Percentiles rank a stretch among this genome's conserved stretches.
These are phyloP conservation scores for Eupithecia tripunctaria DNA, from an alignment of 2,888 invertebrate species.

Conservation along the genomic window DNA sequence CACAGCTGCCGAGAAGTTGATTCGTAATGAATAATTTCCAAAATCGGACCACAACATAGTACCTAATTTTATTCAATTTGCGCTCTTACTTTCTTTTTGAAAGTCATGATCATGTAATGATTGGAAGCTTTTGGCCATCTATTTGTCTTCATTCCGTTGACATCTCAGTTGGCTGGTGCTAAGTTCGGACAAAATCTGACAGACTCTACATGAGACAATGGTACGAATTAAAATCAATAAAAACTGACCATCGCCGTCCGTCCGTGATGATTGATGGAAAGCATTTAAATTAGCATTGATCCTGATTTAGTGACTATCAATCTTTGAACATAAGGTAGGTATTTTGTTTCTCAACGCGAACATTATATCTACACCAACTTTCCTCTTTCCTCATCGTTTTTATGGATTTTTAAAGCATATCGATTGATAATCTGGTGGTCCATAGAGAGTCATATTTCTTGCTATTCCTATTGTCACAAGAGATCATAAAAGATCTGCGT, in stretches of 20 bases:
- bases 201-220: conserved; percentile 40
- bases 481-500: no score
- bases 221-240: conserved; percentile 45
- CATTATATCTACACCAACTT: not conserved
- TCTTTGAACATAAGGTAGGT: conserved; percentile 1
- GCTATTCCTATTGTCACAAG: no score
- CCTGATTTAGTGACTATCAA: conserved; percentile 24
- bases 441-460: no score
- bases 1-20: no score
- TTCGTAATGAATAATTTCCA: not conserved
- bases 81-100: conserved; percentile 10
- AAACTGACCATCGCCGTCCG: conserved; percentile 34
- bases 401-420: not conserved
- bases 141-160: conserved; percentile 82
- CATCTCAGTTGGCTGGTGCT: conserved; percentile 71
- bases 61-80: not conserved
- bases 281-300: conserved; percentile 27
- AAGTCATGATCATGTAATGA: conserved; percentile 16
- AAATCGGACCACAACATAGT: not conserved
- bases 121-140: conserved; percentile 46
- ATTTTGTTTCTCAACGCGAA: not conserved
- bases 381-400: not conserved
- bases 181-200: conserved; percentile 68
- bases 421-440: no score
- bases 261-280: conserved; percentile 37